Conservation (phyloP, 2,888 invertebrate species). For the Oxyteleia sp. region DNA sequence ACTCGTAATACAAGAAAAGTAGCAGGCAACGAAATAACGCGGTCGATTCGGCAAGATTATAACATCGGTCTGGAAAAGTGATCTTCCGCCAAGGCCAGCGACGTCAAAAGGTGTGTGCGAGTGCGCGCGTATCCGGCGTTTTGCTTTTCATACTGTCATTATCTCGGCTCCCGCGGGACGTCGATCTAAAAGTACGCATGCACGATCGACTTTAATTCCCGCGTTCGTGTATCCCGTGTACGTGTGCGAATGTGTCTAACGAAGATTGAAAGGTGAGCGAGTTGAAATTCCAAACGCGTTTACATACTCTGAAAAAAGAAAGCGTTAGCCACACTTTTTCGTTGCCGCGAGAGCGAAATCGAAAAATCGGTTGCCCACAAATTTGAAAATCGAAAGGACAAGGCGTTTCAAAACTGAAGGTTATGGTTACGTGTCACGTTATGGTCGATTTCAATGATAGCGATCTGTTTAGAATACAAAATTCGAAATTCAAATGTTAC, state of each 20-base stretch:
- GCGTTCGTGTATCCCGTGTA: too few species aligned
- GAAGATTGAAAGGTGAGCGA: constrained; percentile 78
- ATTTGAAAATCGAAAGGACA: too few species aligned
- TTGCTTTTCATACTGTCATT: constrained; percentile 75
- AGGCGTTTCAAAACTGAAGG: too few species aligned
- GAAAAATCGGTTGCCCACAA: background rate
- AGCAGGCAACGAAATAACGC: constrained; percentile 18
- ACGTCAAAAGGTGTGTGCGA: constrained; percentile 81
- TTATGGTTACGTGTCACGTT: too few species aligned
- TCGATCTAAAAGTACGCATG: constrained; percentile 37
- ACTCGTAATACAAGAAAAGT: constrained; percentile 18
- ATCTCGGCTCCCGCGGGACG: constrained; percentile 72
- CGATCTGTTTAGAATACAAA: too few species aligned
- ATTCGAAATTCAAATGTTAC: too few species aligned
- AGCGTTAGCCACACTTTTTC: constrained; percentile 43
- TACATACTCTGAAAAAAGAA: constrained; percentile 36
- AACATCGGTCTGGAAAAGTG: constrained; percentile 81
- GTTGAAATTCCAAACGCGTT: constrained; percentile 77
- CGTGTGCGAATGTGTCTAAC: constrained; percentile 47
- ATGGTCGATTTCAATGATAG: too few species aligned
- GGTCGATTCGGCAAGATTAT: constrained; percentile 32
- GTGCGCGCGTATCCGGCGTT: constrained; percentile 45
- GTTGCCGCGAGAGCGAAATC: background rate
- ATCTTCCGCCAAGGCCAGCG: constrained; percentile 83
- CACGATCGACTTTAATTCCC: constrained; percentile 57